Conservation (phyloP, 37 sponge, comb jelly and placozoan species). For the Crambe crambe region DNA sequence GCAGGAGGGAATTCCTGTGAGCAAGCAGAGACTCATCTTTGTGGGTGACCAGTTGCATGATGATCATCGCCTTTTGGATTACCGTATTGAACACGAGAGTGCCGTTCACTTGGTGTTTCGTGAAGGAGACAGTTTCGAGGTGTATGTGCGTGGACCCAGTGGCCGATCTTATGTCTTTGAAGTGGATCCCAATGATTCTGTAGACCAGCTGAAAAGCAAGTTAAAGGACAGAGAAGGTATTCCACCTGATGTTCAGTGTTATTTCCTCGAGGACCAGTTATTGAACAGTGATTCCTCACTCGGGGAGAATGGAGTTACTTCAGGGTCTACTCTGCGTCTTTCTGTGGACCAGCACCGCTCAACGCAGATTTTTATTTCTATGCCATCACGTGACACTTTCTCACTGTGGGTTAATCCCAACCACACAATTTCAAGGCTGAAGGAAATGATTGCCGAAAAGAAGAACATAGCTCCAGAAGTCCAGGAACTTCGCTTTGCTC, state of each 20-base stretch:
- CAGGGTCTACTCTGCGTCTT: neutral
- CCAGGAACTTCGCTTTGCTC: constrained; percentile 40
- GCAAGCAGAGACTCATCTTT: constrained; percentile 68
- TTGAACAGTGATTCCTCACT: constrained; percentile 17
- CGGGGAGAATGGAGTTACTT: constrained; percentile 12
- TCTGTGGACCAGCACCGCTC: constrained; percentile 8
- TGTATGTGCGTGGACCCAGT: constrained; percentile 15
- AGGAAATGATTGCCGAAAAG: constrained; percentile 20
- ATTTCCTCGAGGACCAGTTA: constrained; percentile 5
- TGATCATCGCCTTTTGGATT: constrained; percentile 60
- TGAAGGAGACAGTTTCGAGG: constrained; percentile 58
- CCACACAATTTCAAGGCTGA: constrained; percentile 27
- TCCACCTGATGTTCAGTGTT: constrained; percentile 12
- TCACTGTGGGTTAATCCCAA: constrained; percentile 38
- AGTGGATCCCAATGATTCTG: constrained; percentile 39
- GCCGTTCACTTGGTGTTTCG: constrained; percentile 82
- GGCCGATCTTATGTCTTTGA: constrained; percentile 20
- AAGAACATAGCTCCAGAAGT: neutral
- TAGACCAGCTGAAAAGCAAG: constrained; percentile 23
- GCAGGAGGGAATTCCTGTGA: constrained; percentile 76
- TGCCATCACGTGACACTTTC: constrained; percentile 3
- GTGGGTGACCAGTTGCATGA: constrained; percentile 67
- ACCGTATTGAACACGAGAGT: constrained; percentile 79
- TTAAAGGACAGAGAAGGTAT: constrained; percentile 19
- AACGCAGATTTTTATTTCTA: constrained; percentile 38